Evolutionary conservation across 2,888 invertebrate genomes (phyloP).

Genomic region (Tetrapedia diversipes): DNA sequence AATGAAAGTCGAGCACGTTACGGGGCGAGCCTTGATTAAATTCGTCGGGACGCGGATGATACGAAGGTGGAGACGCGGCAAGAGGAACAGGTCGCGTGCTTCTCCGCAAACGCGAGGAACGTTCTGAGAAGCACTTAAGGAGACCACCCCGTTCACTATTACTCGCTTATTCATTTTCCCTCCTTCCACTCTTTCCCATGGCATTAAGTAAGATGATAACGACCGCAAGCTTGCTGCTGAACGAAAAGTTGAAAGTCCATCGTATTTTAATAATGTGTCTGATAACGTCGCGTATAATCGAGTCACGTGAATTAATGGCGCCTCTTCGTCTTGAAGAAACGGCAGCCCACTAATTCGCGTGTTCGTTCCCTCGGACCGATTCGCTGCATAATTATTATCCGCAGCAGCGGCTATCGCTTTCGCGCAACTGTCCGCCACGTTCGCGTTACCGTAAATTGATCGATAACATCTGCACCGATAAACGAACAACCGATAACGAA

Average conservation of each 20-base stretch:
- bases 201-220: constrained; percentile 33
- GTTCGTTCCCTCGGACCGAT: not conserved
- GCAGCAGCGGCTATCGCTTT: no score
- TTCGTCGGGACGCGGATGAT: not conserved
- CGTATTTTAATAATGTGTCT: constrained; percentile 29
- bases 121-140: constrained; percentile 35
- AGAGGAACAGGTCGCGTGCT: constrained; percentile 10
- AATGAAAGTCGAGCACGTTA: constrained; percentile 16
- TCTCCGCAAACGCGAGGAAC: constrained; percentile 18
- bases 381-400: constrained; percentile 1
- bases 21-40: constrained; percentile 31
- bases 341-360: not conserved
- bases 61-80: not conserved
- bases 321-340: not conserved
- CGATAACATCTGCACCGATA: not conserved
- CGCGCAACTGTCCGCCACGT: not conserved
- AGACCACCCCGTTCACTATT: constrained; percentile 19
- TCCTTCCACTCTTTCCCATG: constrained; percentile 22
- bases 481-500: not conserved
- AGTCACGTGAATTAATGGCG: constrained; percentile 27
- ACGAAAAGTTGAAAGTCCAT: constrained; percentile 62
- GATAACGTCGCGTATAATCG: constrained; percentile 47
- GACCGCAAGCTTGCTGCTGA: not conserved
- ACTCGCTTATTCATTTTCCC: constrained; percentile 42
- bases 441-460: not conserved